A percentile compares a stretch with the other conserved stretches of the same genome.
phyloP scores from a whole-genome alignment of 2,797 vertebrate species.

The Fundulus diaphanus region DNA sequence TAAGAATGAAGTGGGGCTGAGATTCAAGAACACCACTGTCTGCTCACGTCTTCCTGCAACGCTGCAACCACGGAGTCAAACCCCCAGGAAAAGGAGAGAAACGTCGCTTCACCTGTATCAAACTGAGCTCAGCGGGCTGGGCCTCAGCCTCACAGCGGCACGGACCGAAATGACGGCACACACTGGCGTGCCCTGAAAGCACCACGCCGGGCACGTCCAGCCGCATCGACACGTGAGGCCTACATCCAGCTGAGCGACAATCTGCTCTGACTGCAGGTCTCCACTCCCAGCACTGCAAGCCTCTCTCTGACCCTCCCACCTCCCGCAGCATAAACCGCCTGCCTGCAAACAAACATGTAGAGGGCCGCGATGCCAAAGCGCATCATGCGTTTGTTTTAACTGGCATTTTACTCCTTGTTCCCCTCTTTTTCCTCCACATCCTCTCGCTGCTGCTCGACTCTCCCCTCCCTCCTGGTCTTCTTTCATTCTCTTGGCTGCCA shows the following conservation, averaged over 20 bases:
- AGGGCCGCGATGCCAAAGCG: conserved; percentile 24
- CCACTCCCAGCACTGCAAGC: conserved; percentile 16
- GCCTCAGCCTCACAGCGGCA: conserved; percentile 8
- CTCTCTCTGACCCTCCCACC: conserved; percentile 9
- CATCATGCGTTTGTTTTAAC: conserved; percentile 41
- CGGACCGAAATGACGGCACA: conserved; percentile 22
- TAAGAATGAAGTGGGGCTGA: conserved; percentile 8
- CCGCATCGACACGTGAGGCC: conserved; percentile 40
- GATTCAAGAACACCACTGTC: conserved; percentile 7
- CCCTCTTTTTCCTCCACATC: conserved; percentile 23
- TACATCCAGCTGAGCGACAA: conserved; percentile 64
- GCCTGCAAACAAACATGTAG: conserved; percentile 15
- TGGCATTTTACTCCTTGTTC: conserved; percentile 53
- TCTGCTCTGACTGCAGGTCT: conserved; percentile 64
- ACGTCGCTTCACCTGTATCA: conserved; percentile 22
- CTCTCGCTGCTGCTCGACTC: conserved; percentile 26
- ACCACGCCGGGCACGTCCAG: conserved; percentile 36
- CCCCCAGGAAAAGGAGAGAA: conserved; percentile 21
- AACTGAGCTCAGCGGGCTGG: conserved; percentile 17
- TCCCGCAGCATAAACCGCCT: conserved; percentile 10
- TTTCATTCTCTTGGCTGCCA: conserved; percentile 75
- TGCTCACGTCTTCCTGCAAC: conserved; percentile 1
- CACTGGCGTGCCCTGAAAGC: conserved; percentile 26
- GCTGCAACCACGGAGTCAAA: conserved; percentile 14
- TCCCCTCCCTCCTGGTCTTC: conserved; percentile 58